A percentile compares a stretch with the other conserved stretches of the same genome.
phyloP scores from a whole-genome alignment of 2,888 invertebrate species.

The Myopa testacea region DNA sequence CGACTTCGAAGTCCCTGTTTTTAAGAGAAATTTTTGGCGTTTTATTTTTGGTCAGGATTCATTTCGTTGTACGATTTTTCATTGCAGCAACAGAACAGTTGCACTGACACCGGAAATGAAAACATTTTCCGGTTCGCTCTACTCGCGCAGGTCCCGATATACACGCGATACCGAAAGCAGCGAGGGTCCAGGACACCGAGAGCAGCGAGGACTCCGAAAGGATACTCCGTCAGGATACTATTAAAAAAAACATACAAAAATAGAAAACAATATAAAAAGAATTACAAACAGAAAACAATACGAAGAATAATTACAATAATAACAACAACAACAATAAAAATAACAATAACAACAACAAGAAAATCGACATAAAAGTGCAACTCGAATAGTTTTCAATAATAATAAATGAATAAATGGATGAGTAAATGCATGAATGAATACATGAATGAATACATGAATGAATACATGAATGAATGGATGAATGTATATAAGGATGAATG shows the following conservation, averaged over 20 bases:
- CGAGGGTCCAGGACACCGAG: background rate
- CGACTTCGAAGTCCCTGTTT: background rate
- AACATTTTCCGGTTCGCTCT: slow-evolving; percentile 57
- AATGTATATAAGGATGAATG: background rate
- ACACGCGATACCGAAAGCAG: background rate
- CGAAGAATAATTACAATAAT: background rate
- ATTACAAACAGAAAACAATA: too few relatives aligned
- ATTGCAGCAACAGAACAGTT: slow-evolving; percentile 44
- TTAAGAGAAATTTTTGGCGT: background rate
- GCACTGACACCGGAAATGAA: slow-evolving; percentile 64
- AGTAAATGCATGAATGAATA: background rate
- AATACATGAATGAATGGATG: slow-evolving; percentile 10
- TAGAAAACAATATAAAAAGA: too few relatives aligned
- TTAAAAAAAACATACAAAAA: too few relatives aligned
- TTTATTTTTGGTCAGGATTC: background rate
- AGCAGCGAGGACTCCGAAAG: background rate
- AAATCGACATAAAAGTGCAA: background rate
- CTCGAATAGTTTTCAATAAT: too few relatives aligned
- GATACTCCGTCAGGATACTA: background rate
- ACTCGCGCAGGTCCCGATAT: background rate
- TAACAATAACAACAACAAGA: background rate
- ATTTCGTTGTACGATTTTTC: slow-evolving; percentile 8
- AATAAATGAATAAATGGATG: background rate
- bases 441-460: too few relatives aligned
- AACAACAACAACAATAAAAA: background rate